phyloP scores from a whole-genome alignment of 2,888 invertebrate species.

The Osmoderma eremita region DNA sequence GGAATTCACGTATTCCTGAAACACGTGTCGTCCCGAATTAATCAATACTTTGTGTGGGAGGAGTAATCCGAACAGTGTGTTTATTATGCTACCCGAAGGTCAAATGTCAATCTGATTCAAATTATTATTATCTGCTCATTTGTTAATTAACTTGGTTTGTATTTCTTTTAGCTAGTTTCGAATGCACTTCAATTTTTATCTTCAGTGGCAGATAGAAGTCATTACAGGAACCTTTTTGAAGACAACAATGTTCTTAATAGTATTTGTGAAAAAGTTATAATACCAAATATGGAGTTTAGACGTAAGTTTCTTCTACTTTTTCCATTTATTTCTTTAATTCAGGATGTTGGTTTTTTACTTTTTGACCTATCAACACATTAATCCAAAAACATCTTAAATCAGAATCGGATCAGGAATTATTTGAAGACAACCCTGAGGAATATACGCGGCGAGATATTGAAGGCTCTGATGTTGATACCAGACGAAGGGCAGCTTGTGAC shows the following conservation, averaged over 20 bases:
- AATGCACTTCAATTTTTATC: conserved; percentile 96
- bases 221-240: conserved; percentile 89
- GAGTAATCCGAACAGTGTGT: too few species aligned
- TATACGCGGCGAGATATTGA: conserved; percentile 96
- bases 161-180: conserved; percentile 82
- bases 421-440: conserved; percentile 98
- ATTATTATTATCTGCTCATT: background rate
- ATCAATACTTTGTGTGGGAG: too few species aligned
- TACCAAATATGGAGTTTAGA: conserved; percentile 97
- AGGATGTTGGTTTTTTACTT: background rate
- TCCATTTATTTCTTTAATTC: background rate
- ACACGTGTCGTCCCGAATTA: too few species aligned
- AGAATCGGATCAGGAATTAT: conserved; percentile 92
- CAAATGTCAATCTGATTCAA: background rate
- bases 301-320: conserved; percentile 65
- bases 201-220: conserved; percentile 90
- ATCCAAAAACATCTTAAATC: conserved; percentile 49
- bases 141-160: too few species aligned
- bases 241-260: conserved; percentile 85
- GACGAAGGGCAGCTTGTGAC: conserved; percentile 96
- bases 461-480: conserved; percentile 97
- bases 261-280: conserved; percentile 98
- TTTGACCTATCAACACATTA: background rate
- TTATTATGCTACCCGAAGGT: too few species aligned
- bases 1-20: too few species aligned